Percentiles rank a stretch among this genome's conserved stretches.
Conservation (phyloP, 2,888 invertebrate genomes). For the Drosophila mayaguana region DNA sequence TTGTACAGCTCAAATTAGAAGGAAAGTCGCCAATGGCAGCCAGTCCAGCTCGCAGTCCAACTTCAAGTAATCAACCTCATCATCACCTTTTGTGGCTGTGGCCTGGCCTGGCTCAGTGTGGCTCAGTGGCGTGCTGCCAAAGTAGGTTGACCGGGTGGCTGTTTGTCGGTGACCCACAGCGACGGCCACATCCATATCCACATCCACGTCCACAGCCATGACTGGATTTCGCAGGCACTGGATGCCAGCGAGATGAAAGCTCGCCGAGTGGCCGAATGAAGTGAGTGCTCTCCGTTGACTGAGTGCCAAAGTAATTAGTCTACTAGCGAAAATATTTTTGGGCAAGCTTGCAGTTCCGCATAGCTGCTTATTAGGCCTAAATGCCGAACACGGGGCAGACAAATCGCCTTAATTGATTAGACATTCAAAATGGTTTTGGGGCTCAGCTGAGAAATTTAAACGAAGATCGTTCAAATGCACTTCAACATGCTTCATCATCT, state of each 20-base stretch:
- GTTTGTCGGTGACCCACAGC: slow-evolving; percentile 57
- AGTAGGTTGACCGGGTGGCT: slow-evolving; percentile 72
- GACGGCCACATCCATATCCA: slow-evolving; percentile 14
- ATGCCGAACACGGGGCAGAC: slow-evolving; percentile 51
- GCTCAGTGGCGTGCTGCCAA: slow-evolving; percentile 63
- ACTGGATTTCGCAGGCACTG: slow-evolving; percentile 54
- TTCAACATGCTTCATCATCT: slow-evolving; percentile 59
- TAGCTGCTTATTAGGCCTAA: slow-evolving; percentile 76
- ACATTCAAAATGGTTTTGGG: slow-evolving; percentile 57
- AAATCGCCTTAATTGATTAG: slow-evolving; percentile 65
- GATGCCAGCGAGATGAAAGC: slow-evolving; percentile 77
- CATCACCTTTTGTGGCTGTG: slow-evolving; percentile 73
- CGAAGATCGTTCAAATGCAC: slow-evolving; percentile 61
- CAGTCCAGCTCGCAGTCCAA: neutral
- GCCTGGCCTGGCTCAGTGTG: slow-evolving; percentile 20
- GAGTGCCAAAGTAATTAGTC: slow-evolving; percentile 82
- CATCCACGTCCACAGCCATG: slow-evolving; percentile 41
- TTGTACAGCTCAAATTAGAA: slow-evolving; percentile 75
- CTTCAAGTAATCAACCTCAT: slow-evolving; percentile 75
- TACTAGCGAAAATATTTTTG: slow-evolving; percentile 70
- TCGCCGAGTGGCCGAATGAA: slow-evolving; percentile 55
- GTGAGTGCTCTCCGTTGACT: slow-evolving; percentile 60
- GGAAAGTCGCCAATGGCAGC: slow-evolving; percentile 74
- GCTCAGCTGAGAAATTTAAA: slow-evolving; percentile 34
- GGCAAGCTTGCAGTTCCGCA: slow-evolving; percentile 77